Evolutionary conservation across 2,113 vertebrate genomes (phyloP).

Genomic region (Ochotona curzoniae): DNA sequence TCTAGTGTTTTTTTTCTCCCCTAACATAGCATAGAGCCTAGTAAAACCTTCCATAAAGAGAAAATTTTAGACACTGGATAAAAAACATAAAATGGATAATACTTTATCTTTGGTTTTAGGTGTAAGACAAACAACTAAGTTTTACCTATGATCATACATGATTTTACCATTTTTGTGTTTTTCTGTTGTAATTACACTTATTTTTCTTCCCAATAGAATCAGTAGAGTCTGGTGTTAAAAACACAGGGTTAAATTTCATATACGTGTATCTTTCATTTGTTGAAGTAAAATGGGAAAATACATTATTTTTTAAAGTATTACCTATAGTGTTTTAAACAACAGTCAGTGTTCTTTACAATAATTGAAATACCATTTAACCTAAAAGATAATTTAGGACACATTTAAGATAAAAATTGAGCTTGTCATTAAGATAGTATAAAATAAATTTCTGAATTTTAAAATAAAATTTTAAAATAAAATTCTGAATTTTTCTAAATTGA

Average conservation of each 20-base stretch:
- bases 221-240: constrained; percentile 20
- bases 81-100: not conserved
- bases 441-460: too few relatives aligned
- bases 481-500: too few relatives aligned
- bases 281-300: not conserved
- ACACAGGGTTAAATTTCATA: not conserved
- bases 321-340: not conserved
- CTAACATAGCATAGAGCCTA: not conserved
- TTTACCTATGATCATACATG: not conserved
- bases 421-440: not conserved
- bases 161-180: not conserved
- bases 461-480: too few relatives aligned
- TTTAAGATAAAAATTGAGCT: constrained; percentile 12
- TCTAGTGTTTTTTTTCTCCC: not conserved
- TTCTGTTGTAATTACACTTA: not conserved
- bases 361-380: not conserved
- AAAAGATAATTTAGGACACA: not conserved
- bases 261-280: not conserved
- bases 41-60: not conserved
- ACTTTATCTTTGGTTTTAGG: not conserved
- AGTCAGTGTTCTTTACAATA: not conserved
- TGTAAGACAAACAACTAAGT: not conserved
- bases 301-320: not conserved
- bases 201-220: not conserved
- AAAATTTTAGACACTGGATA: not conserved